Conservation (phyloP, 2,797 vertebrate genomes). For the Syndactyla subalaris region DNA sequence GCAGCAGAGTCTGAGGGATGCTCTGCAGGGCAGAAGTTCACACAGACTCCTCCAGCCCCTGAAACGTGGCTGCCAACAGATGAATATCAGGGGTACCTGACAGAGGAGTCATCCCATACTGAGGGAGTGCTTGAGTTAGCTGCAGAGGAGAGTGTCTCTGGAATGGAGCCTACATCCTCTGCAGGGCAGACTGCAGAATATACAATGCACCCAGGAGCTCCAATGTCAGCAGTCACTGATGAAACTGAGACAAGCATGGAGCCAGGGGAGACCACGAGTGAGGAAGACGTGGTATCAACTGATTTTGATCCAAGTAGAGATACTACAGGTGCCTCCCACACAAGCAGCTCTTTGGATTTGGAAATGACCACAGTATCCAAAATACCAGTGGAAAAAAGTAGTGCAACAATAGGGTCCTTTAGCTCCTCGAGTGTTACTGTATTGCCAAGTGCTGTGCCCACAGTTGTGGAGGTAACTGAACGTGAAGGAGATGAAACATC, state of each 20-base stretch:
- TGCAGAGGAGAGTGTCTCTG: slow-evolving; percentile 58
- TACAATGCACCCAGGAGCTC: neutral
- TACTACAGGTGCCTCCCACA: neutral
- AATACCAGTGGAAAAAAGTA: slow-evolving; percentile 46
- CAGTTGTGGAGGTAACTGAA: slow-evolving; percentile 56
- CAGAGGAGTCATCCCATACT: slow-evolving; percentile 5
- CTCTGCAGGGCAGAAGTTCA: neutral
- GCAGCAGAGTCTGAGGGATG: neutral
- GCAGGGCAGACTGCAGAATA: slow-evolving; percentile 21
- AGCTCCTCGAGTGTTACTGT: neutral
- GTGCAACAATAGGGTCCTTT: neutral
- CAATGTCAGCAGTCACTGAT: neutral
- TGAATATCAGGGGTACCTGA: slow-evolving; percentile 28
- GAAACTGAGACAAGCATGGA: neutral
- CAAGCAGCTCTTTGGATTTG: slow-evolving; percentile 8
- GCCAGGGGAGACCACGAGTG: neutral
- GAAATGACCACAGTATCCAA: slow-evolving; percentile 54
- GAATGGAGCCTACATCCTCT: slow-evolving; percentile 32
- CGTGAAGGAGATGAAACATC: slow-evolving; percentile 68
- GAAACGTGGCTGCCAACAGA: neutral
- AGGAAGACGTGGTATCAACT: neutral
- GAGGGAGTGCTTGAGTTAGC: neutral
- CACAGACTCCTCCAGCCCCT: neutral
- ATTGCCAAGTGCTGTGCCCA: neutral
- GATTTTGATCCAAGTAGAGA: slow-evolving; percentile 24